Evolutionary conservation across 2,113 vertebrate genomes (phyloP), one percentile per base, ranked within the genome.

Genomic region (Salvelinus fontinalis): DNA sequence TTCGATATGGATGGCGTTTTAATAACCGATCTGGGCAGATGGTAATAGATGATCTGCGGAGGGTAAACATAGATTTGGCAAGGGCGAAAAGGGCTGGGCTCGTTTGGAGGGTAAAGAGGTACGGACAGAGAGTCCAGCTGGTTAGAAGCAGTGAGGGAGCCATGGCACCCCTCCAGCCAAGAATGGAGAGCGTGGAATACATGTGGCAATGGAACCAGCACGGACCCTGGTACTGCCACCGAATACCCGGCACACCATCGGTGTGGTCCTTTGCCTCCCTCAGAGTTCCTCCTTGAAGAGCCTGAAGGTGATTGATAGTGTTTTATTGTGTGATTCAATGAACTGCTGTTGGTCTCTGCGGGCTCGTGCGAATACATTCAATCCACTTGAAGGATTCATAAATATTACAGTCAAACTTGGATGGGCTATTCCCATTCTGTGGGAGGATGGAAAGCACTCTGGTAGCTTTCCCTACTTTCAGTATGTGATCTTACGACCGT

Each of bases 241-340:
- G 9, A 75, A 26, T 24, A 69, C 74, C n/a, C n/a, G 66, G 75
- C 73, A 16, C 9, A 67, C 71, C 27, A 18, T 80, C 11, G 59
- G 34, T 48, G 20, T 49, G 71, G 48, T 67, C 27, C 76, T 77
- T 31, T 22, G 26, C 57, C 44, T 78, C 27, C 16, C 70, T 34
- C 34, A 34, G 5, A 34, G 34, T 34, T 34, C 34, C 34, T 74
- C 76, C 69, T 75, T 81, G 68, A 67, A 20, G 31, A 74, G 39
- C 12, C 22, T 65, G n/a, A 27, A 77, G 71, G 67, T 80, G 77
- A 84, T 81, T 34, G 27, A 71, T 71, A 68, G 70, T 16, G 67
- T 75, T 85, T 82, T 83, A 84, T 70, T 67, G 48, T 62, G 59
- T 80, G 80, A 77, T 79, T 74, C 11, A 71, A 84, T 84, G 84